Conservation (phyloP, 1,140 invertebrate genomes). For the Trinorchestia longiramus region DNA sequence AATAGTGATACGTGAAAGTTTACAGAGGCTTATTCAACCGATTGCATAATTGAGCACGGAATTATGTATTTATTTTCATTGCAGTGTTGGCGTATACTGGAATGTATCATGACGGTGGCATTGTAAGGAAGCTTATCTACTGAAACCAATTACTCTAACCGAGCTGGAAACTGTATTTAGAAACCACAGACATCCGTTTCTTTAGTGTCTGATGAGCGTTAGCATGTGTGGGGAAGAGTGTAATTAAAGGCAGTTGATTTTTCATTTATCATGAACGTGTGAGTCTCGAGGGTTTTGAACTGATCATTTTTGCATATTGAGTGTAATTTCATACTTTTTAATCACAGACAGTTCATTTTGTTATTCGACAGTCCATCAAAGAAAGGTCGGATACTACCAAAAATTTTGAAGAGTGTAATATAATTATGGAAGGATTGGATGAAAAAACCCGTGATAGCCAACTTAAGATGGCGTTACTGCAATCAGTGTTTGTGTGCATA, state of each 20-base stretch:
- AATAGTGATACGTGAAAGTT: too few species aligned
- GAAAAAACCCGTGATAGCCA: neutral
- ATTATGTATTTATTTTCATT: too few species aligned
- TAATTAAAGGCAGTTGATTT: too few species aligned
- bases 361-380: neutral
- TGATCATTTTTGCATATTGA: neutral
- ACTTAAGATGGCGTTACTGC: conserved; percentile 3
- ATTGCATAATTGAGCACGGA: too few species aligned
- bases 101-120: neutral
- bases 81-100: too few species aligned
- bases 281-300: neutral
- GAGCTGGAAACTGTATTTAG: too few species aligned
- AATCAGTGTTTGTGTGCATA: conserved; percentile 32
- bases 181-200: too few species aligned
- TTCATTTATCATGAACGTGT: too few species aligned
- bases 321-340: neutral
- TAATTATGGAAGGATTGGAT: neutral
- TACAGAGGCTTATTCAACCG: too few species aligned
- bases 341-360: neutral
- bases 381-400: neutral
- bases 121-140: neutral
- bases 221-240: too few species aligned
- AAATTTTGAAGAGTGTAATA: neutral
- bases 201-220: too few species aligned
- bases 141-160: too few species aligned